Evolutionary conservation across 2,797 vertebrate species (phyloP), one percentile per base, ranked within the genome.

Genomic region (Protosalanx chinensis): DNA sequence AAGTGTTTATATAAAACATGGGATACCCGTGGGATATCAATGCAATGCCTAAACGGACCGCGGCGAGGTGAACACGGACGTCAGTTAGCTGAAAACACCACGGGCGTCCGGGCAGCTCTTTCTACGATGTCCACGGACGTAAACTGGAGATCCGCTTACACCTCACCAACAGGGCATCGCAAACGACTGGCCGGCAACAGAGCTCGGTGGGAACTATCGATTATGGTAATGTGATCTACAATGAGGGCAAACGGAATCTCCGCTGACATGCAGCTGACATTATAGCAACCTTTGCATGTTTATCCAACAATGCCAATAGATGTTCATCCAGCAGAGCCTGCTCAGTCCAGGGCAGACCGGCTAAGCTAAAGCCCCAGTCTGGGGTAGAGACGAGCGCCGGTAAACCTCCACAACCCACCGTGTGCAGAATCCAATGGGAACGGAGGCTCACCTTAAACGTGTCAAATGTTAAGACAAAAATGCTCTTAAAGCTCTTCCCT

Each of bases 201-300:
- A 66, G 61, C 76, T 53, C 59, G 64, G 66, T 63, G 64, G 29
- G 41, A 65, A 70, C 78, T 85, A 92, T 93, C 85, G 92, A 93
- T 93, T 92, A 93, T 92, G 91, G 67, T 88, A 91, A 93, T 90
- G 89, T 87, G 82, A 88, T 91, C 90, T 93, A 91, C 89, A 75
- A 29, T 71, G 75, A 77, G 63, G 20, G 69, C 77, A 80, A 83
- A 79, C 87, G 86, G 88, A 81, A 86, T 83, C 79, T 81, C 89
- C 87, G 85, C 76, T 90, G 90, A 89, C 88, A 86, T 85, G 85
- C 68, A 81, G 82, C 86, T 93, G 91, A 91, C 90, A 92, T 92
- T 92, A 92, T 85, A 90, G 86, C 91, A 92, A 92, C 90, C 91
- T 91, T 91, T 91, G 81, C 82, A 84, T 89, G 87, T 91, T 90